Conservation (phyloP, 2,113 vertebrate species). For the Chamaetylas fuelleborni region DNA sequence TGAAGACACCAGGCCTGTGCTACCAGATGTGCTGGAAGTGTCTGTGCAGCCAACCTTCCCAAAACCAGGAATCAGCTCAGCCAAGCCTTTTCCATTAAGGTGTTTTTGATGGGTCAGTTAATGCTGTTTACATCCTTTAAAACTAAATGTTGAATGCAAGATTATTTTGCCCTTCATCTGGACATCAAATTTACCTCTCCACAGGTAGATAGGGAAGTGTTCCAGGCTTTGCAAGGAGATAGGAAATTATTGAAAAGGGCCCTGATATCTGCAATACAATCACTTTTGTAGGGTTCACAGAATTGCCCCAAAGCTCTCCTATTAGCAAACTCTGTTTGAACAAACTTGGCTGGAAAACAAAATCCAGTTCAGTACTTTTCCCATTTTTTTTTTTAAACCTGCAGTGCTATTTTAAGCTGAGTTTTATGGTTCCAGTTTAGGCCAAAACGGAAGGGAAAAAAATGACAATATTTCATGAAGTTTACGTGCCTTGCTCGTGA, state of each 20-base stretch:
- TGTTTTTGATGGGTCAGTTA: not conserved
- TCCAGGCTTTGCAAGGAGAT: not conserved
- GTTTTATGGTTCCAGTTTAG: conserved; percentile 1
- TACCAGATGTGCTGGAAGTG: not conserved
- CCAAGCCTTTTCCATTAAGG: accelerated
- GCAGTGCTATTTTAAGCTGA: conserved; percentile 19
- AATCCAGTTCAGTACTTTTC: not conserved
- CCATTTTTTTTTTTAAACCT: not conserved
- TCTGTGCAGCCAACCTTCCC: not conserved
- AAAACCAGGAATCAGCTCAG: not conserved
- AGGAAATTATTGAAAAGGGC: not conserved
- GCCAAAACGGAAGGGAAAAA: not conserved
- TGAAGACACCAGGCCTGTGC: not conserved
- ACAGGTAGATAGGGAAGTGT: not conserved
- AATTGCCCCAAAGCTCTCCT: not conserved
- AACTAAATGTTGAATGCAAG: not conserved
- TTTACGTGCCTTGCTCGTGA: not conserved
- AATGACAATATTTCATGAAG: not conserved
- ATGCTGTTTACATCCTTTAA: not conserved
- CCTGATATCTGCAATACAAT: not conserved
- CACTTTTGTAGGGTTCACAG: not conserved
- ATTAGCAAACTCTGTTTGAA: not conserved
- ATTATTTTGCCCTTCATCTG: not conserved
- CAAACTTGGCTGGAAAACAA: conserved; percentile 7
- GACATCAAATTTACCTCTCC: not conserved